Evolutionary conservation across 1,140 invertebrate genomes (phyloP), one percentile per base, ranked within the genome.

Genomic region (Acromyrmex heyeri): DNA sequence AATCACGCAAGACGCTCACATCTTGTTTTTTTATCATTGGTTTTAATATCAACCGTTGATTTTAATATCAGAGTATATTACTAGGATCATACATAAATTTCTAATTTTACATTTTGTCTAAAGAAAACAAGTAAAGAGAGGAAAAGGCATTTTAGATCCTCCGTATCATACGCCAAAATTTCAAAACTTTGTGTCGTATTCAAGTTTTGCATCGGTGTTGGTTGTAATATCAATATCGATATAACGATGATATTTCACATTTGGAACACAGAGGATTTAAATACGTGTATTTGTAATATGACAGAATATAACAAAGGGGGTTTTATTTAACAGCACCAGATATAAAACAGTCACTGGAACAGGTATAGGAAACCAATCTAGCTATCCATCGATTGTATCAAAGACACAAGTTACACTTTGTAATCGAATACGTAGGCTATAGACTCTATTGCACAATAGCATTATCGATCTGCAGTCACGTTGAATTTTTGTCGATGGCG

Each of bases 401-500:
- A 55, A 69, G 64, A 81, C 30, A 44, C 48, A 38, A 69, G 64
- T 69, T 81, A 65, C 64, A 70, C 67, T 81, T 81, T 70, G 64
- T 57, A 81, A 81, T 70, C 64, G 48, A 55, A 30, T 57, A 79
- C 77, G 78, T 59, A 70, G 78, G 59, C 65, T 27, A 53, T 21
- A 53, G 81, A 75, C 55, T 78, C 62, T 38, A 67, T 86, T 88
- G 59, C 59, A 12, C 67, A 85, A 88, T 44, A 38, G 27, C 38
- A 55, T 85, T 85, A 89, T 89, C 73, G 79, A 86, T 85, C 53
- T 61, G 57, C 18, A 70, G 18, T 50, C 59, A 50, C 67, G 38
- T 77, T 50, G 53, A n/a, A 88, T 85, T 88, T 88, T 89, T 67
- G 72, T 50, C 55, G 72, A 88, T 65, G 55, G 73, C 53, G 53